Evolutionary conservation across 2,797 vertebrate genomes (phyloP).

Genomic region (Spheniscus humboldti): DNA sequence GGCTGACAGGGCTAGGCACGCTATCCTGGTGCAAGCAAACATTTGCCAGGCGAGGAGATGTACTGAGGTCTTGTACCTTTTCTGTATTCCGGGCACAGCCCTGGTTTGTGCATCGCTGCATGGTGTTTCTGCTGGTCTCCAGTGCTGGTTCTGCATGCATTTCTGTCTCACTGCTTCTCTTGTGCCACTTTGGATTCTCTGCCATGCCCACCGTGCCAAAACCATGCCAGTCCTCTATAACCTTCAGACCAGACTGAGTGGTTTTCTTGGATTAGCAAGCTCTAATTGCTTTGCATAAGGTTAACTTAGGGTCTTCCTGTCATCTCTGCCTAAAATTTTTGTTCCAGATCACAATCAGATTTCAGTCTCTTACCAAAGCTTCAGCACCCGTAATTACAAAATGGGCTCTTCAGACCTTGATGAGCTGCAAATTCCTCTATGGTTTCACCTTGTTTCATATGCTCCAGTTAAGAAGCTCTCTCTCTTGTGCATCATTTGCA

Average conservation of each 20-base stretch:
- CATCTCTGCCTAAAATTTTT: not conserved
- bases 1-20: not conserved
- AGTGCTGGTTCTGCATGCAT: rapidly evolving
- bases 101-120: not conserved
- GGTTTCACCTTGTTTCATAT: not conserved
- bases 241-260: not conserved
- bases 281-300: not conserved
- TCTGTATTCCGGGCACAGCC: not conserved
- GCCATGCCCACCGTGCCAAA: rapidly evolving
- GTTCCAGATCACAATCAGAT: not conserved
- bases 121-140: not conserved
- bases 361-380: not conserved
- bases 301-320: not conserved
- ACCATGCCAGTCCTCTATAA: not conserved
- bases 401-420: slow-evolving; percentile 34
- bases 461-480: not conserved
- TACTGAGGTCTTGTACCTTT: not conserved
- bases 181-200: not conserved
- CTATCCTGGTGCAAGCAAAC: not conserved
- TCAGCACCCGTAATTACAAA: slow-evolving; percentile 21
- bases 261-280: not conserved
- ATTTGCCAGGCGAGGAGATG: not conserved
- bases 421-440: not conserved
- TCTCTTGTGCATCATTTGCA: not conserved
- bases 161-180: not conserved